phyloP scores from a whole-genome alignment of 2,888 invertebrate genomes.

The Philopedon plagiatum region DNA sequence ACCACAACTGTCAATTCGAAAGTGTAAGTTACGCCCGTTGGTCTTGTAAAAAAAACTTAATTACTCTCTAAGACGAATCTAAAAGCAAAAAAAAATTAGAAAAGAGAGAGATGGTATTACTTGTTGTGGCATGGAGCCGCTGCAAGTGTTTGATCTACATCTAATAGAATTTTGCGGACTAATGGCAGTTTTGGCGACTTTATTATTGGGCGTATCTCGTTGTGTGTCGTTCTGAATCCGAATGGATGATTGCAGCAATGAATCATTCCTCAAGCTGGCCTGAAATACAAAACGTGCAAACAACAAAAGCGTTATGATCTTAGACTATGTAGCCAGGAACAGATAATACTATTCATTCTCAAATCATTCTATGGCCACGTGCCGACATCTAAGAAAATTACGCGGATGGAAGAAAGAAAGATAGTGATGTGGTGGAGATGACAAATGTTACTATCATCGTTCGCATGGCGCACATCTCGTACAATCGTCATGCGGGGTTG shows the following conservation, averaged over 20 bases:
- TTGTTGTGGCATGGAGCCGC: conserved; percentile 64
- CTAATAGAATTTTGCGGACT: conserved; percentile 83
- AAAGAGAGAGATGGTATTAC: conserved; percentile 58
- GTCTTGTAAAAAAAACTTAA: neutral
- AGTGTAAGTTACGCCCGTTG: no score
- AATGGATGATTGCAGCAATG: conserved; percentile 74
- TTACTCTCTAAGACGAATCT: no score
- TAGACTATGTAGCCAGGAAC: no score
- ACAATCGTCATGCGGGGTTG: no score
- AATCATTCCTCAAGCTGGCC: conserved; percentile 72
- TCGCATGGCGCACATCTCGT: no score
- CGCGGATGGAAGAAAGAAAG: no score
- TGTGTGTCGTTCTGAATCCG: conserved; percentile 85
- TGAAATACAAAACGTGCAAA: conserved; percentile 57
- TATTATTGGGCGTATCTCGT: conserved; percentile 79
- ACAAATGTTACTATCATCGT: no score
- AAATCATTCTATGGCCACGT: no score
- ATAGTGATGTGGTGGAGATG: no score
- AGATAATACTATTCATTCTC: no score
- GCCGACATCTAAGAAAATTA: no score
- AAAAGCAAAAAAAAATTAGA: conserved; percentile 8
- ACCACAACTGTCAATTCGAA: no score
- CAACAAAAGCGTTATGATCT: conserved; percentile 45
- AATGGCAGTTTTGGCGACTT: conserved; percentile 66
- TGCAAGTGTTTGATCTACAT: conserved; percentile 68